These are phyloP conservation scores for Morbakka virulenta DNA, from an alignment of 30 jellyfish, hydroid and myxozoan species.

Conservation along the genomic window DNA sequence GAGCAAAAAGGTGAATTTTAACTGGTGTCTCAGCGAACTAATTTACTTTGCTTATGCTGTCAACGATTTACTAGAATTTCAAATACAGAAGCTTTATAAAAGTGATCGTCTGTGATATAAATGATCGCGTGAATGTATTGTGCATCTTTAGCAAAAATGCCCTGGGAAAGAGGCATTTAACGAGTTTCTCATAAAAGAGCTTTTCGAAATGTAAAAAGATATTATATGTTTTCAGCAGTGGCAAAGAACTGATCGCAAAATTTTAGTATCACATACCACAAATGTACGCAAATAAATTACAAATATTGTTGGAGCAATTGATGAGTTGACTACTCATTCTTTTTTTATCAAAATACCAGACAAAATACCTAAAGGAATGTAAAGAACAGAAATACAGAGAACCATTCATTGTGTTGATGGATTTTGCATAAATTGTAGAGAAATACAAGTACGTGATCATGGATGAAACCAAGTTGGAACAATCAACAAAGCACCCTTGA, in stretches of 20 bases:
- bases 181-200: no score
- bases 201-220: no score
- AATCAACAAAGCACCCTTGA: slow-evolving; percentile 50
- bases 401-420: slow-evolving; percentile 33
- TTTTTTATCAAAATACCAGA: slow-evolving; percentile 50
- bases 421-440: slow-evolving; percentile 79
- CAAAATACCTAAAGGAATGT: slow-evolving; percentile 24
- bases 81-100: slow-evolving; percentile 46
- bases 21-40: slow-evolving; percentile 64
- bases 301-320: slow-evolving; percentile 2
- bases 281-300: no score
- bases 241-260: slow-evolving; percentile 42
- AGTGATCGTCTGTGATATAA: no score
- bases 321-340: slow-evolving; percentile 66
- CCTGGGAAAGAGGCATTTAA: no score
- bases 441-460: slow-evolving; percentile 57
- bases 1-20: slow-evolving; percentile 71
- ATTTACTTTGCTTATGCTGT: slow-evolving; percentile 65
- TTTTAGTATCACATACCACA: not conserved
- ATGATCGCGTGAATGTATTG: slow-evolving; percentile 46
- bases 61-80: slow-evolving; percentile 18
- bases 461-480: slow-evolving; percentile 79
- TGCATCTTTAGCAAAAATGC: slow-evolving; percentile 33
- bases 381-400: slow-evolving; percentile 24
- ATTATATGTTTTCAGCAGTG: slow-evolving; percentile 40